Conservation (phyloP, 2,888 invertebrate species). For the Toxonevra muliebris region DNA sequence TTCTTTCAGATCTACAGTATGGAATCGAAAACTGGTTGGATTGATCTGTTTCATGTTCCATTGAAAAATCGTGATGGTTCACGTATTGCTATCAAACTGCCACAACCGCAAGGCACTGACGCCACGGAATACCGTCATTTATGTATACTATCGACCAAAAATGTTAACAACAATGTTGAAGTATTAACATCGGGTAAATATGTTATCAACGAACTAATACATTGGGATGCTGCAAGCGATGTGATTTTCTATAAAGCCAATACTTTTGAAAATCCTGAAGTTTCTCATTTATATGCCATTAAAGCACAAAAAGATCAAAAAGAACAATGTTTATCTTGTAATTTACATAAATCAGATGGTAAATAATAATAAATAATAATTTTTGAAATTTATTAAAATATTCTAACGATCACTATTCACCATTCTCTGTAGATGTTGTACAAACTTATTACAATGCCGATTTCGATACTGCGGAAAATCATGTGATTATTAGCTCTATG, state of each 20-base stretch:
- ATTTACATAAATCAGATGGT: conserved; percentile 55
- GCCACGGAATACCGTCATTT: conserved; percentile 73
- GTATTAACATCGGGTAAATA: conserved; percentile 72
- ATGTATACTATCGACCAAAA: conserved; percentile 68
- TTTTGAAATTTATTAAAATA: neutral
- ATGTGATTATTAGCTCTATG: conserved; percentile 79
- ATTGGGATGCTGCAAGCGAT: conserved; percentile 75
- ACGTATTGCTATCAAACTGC: conserved; percentile 77
- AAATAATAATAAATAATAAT: conserved; percentile 20
- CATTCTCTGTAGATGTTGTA: conserved; percentile 44
- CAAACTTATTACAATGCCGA: conserved; percentile 67
- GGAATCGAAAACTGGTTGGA: conserved; percentile 73
- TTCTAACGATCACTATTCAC: neutral
- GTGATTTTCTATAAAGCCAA: conserved; percentile 87
- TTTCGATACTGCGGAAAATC: conserved; percentile 73
- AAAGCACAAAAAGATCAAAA: conserved; percentile 66
- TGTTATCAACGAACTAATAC: conserved; percentile 77
- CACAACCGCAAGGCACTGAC: conserved; percentile 68
- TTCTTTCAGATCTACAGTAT: conserved; percentile 49
- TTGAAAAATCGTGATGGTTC: conserved; percentile 75
- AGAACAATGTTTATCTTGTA: conserved; percentile 81
- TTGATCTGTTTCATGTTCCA: conserved; percentile 79
- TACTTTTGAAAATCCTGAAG: conserved; percentile 76
- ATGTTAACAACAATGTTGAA: conserved; percentile 53
- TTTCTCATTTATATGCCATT: conserved; percentile 83